Percentiles rank a stretch among this genome's conserved stretches.
Conservation (phyloP, 2,797 vertebrate genomes). For the Lates japonicus region DNA sequence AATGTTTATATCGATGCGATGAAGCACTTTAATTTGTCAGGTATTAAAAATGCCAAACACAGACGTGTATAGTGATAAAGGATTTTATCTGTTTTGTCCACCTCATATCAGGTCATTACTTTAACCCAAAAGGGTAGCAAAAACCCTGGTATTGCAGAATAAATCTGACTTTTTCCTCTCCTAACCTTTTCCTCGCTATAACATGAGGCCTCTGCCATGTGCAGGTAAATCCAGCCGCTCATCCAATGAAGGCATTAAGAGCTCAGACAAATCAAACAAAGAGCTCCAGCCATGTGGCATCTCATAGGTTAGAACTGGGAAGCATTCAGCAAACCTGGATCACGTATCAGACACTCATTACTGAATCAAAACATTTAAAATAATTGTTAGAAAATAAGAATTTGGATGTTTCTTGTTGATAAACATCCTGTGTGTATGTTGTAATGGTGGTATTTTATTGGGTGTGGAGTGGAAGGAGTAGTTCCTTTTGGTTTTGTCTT, state of each 20-base stretch:
- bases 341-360: not conserved
- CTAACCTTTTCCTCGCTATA: constrained; percentile 6
- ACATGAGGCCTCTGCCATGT: constrained; percentile 58
- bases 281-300: constrained; percentile 52
- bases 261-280: constrained; percentile 75
- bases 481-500: constrained; percentile 16
- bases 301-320: constrained; percentile 34
- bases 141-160: not conserved
- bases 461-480: not conserved
- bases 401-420: not conserved
- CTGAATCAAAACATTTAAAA: not conserved
- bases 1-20: not conserved
- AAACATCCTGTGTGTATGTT: not conserved
- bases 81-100: not conserved
- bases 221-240: constrained; percentile 72
- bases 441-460: too few relatives aligned
- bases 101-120: not conserved
- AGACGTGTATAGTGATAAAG: not conserved
- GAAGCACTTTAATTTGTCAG: not conserved
- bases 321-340: constrained; percentile 30
- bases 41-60: not conserved
- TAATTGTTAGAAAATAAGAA: not conserved
- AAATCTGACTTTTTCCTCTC: not conserved
- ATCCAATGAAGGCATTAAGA: constrained; percentile 80
- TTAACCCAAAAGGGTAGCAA: not conserved